Evolutionary conservation across 2,113 vertebrate genomes (phyloP).

Genomic region (Archilochus colubris): DNA sequence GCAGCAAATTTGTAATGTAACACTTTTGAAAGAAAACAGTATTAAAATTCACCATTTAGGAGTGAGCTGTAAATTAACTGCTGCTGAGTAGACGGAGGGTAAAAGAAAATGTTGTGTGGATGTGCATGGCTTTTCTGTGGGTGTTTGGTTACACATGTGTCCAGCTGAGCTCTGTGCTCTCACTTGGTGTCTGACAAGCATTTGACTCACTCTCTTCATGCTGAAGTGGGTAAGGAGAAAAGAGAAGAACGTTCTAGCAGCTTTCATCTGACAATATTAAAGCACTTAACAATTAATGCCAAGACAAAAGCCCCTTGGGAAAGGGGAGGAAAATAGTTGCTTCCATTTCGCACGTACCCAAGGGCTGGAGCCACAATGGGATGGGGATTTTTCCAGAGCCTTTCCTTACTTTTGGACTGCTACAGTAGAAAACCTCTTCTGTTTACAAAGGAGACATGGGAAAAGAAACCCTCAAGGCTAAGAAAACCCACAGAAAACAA

Average conservation of each 20-base stretch:
- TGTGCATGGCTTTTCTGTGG: not conserved
- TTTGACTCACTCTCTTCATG: not conserved
- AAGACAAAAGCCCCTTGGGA: not conserved
- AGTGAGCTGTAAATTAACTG: conserved; percentile 35
- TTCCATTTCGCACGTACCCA: not conserved
- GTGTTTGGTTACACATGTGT: not conserved
- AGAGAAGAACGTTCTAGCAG: not conserved
- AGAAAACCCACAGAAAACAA: not conserved
- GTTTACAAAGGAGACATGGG: not conserved
- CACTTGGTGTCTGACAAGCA: not conserved
- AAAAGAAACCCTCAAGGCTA: not conserved
- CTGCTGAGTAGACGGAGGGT: not conserved
- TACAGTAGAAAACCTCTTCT: not conserved
- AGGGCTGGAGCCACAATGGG: not conserved
- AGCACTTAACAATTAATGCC: not conserved
- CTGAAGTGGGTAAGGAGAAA: not conserved
- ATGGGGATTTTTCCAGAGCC: not conserved
- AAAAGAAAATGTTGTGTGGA: not conserved
- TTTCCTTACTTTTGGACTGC: not conserved
- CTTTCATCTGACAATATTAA: not conserved
- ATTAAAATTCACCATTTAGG: conserved; percentile 48
- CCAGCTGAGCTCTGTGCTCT: not conserved
- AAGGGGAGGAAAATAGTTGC: not conserved
- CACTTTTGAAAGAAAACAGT: not conserved
- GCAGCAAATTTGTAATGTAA: conserved; percentile 16